Base-by-base conservation (phyloP, 1,140 invertebrate species). In the Ericerus pela region DNA sequence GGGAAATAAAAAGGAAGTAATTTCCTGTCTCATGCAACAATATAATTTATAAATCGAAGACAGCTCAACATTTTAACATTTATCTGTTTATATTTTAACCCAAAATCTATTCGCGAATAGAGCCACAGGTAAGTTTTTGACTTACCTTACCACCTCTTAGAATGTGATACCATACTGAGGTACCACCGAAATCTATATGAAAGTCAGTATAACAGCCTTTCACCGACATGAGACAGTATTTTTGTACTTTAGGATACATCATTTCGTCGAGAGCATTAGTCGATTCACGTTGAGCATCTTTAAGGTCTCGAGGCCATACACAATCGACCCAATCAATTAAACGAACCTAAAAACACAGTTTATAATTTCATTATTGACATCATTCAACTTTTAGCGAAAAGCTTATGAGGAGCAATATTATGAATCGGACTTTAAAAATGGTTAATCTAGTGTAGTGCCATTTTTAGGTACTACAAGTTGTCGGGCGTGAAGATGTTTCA, bases 101-200 rank as follows among this genome's bases (percentile, higher is more conserved):
- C n/a, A n/a, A n/a, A n/a, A n/a, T n/a, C n/a, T n/a, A n/a, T n/a
- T n/a, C n/a, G n/a, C n/a, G n/a, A n/a, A n/a, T n/a, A n/a, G n/a
- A n/a, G n/a, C 30, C 30, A 33, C n/a, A 33, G n/a, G 8, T 33
- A 33, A 10, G n/a, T 33, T 8, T 8, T n/a, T 26, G 14, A 12
- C 54, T 57, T 58, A 81, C 76, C 71, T 81, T 83, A 60, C 73
- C 77, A 65, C 93, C 95, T 72, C 84, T 82, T 11, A 96, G 70
- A 60, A 99, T 94, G 68, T 98, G 95, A 69, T 99, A 98, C 96
- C 96, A 99, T 0, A 99, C 95, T 1, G 92, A 96, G 0, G 95
- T 96, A 1, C 96, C 96, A 20, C 94, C 92, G 70, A 96, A 96
- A 69, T 96, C 92, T 47, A 99, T 90, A 66, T 99, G 96, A 69